Evolutionary conservation across 2,113 vertebrate genomes (phyloP), one percentile per base, ranked within the genome.

Genomic region (Amazona vittata): DNA sequence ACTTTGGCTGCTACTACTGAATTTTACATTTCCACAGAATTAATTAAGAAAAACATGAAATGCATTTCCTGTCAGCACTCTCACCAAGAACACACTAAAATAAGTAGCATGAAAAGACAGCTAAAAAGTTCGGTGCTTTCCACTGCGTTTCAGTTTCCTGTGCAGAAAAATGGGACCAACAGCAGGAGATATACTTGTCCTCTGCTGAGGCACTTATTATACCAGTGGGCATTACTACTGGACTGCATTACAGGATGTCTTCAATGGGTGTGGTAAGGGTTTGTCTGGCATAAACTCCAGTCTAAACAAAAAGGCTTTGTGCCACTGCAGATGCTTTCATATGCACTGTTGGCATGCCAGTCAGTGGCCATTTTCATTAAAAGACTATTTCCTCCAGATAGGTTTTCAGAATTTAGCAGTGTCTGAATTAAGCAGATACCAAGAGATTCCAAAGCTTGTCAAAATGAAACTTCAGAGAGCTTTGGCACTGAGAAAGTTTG

Each of bases 101-200:
- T 28, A 68, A 6, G 15, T 5, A 67, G 29, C 63, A 74, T 13
- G 28, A 47, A 89, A 83, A 85, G 60, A 59, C 18, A 68, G 69
- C 50, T 69, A 29, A 95, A 84, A 96, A 96, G 52, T 96, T 92
- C 37, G 96, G 96, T 93, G 86, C 94, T 97, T 97, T 96, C 96
- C 96, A 94, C 0, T 5, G 37, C 91, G 83, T 62, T 75, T 43
- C 69, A 41, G 80, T 3, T 97, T 96, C 94, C 95, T 92, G 73
- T 50, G 62, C 62, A 87, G 83, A 81, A 91, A 90, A 89, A 79
- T 11, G 28, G 35, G 52, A 84, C 68, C 62, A 73, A 84, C 44
- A 69, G 24, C 11, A 21, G 1, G 14, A 46, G 59, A 29, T 29
- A 33, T 18, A 3, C 26, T 82, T 62, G 31, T 50, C 69, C 64